These are phyloP conservation scores for Neofelis nebulosa DNA, from an alignment of 2,113 vertebrate species.

Conservation along the genomic window DNA sequence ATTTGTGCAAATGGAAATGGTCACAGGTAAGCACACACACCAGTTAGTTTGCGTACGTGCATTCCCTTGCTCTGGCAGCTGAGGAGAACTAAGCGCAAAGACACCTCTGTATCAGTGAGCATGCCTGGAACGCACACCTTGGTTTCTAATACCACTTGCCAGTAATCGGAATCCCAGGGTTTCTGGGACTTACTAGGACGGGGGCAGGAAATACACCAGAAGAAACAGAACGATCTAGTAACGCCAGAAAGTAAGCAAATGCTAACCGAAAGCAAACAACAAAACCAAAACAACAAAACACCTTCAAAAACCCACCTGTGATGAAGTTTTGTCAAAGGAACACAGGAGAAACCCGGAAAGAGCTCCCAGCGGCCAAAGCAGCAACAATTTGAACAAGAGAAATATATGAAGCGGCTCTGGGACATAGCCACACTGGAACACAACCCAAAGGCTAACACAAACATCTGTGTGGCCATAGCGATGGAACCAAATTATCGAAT, in stretches of 20 bases:
- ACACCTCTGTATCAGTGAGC: neutral
- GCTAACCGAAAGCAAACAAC: neutral
- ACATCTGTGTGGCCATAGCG: neutral
- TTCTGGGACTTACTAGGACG: neutral
- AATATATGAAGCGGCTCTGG: fast-evolving
- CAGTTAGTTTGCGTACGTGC: too few species aligned
- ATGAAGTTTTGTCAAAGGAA: neutral
- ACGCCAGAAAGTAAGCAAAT: too few species aligned
- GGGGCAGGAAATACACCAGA: neutral
- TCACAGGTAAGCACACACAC: fast-evolving
- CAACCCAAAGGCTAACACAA: too few species aligned
- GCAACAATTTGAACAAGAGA: neutral
- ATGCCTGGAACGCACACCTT: too few species aligned
- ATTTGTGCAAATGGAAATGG: neutral
- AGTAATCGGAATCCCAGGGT: neutral
- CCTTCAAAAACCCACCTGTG: neutral
- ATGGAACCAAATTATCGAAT: neutral
- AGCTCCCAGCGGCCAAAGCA: neutral
- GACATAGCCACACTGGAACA: neutral
- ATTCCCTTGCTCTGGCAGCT: neutral
- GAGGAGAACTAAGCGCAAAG: neutral
- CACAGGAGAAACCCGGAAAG: too few species aligned
- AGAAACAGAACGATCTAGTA: neutral
- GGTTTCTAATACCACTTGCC: neutral
- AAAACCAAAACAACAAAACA: neutral